These are phyloP conservation scores for Paguma larvata DNA, from an alignment of 2,797 vertebrate species.

Conservation along the genomic window DNA sequence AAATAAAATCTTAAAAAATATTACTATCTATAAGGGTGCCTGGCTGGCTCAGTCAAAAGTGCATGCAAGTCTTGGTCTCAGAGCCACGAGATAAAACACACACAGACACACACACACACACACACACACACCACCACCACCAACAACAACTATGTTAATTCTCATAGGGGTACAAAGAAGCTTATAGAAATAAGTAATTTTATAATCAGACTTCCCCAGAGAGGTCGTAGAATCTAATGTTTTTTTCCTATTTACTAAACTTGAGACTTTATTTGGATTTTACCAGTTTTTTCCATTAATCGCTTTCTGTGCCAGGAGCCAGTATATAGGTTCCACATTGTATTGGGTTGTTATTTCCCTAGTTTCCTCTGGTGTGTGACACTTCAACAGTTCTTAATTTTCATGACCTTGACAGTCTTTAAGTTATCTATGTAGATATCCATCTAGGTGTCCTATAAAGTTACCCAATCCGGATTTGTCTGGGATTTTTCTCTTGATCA, in stretches of 20 bases:
- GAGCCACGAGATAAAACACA: neutral
- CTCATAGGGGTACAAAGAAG: neutral
- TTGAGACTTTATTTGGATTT: conserved; percentile 29
- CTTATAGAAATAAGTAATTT: neutral
- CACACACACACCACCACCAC: too few relatives aligned
- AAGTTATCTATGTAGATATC: neutral
- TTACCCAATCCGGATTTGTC: conserved; percentile 1
- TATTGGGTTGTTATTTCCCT: conserved; percentile 21
- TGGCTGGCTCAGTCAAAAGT: neutral
- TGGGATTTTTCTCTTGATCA: neutral
- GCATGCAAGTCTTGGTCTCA: neutral
- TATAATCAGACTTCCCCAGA: neutral
- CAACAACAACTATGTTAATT: neutral
- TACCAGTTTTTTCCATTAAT: conserved; percentile 28
- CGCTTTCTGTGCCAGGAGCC: neutral
- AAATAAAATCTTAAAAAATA: neutral
- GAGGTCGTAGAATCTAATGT: neutral
- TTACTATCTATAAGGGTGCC: neutral
- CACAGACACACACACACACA: too few relatives aligned
- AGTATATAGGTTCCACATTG: neutral
- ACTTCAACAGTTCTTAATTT: neutral
- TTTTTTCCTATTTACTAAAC: neutral
- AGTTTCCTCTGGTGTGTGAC: neutral
- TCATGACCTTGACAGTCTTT: conserved; percentile 1
- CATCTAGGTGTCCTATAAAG: neutral